A percentile compares a stretch with the other conserved stretches of the same genome.
These are phyloP conservation scores for Podiceps cristatus DNA, from an alignment of 2,113 vertebrate species.

Conservation along the genomic window DNA sequence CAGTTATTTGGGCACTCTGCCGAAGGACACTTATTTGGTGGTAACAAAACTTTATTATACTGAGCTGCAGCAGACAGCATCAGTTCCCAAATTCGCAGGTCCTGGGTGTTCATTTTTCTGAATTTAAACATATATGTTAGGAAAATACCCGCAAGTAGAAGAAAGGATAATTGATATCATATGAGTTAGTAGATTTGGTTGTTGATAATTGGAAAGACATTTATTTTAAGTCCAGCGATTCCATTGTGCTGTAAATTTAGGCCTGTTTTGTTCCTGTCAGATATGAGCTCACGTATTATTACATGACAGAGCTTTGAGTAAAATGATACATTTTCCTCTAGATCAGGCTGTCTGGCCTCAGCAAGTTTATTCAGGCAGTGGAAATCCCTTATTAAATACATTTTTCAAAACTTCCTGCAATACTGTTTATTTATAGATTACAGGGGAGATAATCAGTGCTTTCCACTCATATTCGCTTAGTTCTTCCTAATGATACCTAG, in stretches of 20 bases:
- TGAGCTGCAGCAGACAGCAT: background rate
- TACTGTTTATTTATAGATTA: slow-evolving; percentile 76
- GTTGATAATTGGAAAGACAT: background rate
- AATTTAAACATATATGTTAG: background rate
- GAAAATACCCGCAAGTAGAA: background rate
- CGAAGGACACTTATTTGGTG: background rate
- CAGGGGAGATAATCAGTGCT: slow-evolving; percentile 70
- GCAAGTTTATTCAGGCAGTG: slow-evolving; percentile 73
- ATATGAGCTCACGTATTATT: background rate
- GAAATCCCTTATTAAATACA: slow-evolving; percentile 78
- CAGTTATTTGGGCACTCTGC: background rate
- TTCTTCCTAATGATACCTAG: slow-evolving; percentile 71
- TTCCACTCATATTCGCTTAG: slow-evolving; percentile 61
- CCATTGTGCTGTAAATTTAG: slow-evolving; percentile 20
- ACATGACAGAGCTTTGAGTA: slow-evolving; percentile 46
- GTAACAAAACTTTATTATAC: background rate
- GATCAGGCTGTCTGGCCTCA: slow-evolving; percentile 61
- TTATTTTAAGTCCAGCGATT: background rate
- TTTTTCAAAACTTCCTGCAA: slow-evolving; percentile 74
- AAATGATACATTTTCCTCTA: slow-evolving; percentile 67
- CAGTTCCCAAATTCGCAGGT: rapidly evolving
- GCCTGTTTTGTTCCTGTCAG: slow-evolving; percentile 42
- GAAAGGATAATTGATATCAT: background rate
- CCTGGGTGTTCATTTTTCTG: background rate
- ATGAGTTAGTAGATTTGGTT: background rate